Conservation (phyloP, 2,797 vertebrate genomes). For the Dromococcyx pavoninus region DNA sequence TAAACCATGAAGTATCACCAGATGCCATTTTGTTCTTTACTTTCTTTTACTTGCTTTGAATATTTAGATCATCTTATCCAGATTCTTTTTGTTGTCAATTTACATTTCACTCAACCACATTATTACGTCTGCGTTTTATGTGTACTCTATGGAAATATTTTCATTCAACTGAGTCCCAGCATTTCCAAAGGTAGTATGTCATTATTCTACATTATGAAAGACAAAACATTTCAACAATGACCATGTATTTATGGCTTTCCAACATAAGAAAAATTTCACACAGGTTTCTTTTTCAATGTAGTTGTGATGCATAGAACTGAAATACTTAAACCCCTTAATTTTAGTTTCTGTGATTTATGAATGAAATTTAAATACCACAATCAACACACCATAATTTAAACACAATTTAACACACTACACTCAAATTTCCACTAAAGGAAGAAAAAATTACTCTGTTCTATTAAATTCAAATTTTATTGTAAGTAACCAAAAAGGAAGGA, state of each 20-base stretch:
- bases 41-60: not conserved
- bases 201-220: not conserved
- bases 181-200: not conserved
- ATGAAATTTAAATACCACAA: not conserved
- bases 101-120: not conserved
- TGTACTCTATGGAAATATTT: not conserved
- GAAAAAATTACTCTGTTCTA: not conserved
- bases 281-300: not conserved
- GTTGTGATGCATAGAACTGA: not conserved
- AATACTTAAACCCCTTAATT: not conserved
- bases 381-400: too few species aligned
- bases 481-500: not conserved
- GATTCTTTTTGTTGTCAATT: not conserved
- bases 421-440: not conserved
- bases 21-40: not conserved
- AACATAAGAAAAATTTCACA: not conserved
- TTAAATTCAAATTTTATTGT: not conserved
- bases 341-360: not conserved
- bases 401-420: not conserved
- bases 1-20: not conserved
- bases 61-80: not conserved
- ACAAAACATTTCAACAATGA: not conserved
- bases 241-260: not conserved
- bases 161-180: not conserved
- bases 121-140: not conserved